These are phyloP conservation scores for Balanococcus diminutus DNA, from an alignment of 2,888 invertebrate species.

Conservation along the genomic window DNA sequence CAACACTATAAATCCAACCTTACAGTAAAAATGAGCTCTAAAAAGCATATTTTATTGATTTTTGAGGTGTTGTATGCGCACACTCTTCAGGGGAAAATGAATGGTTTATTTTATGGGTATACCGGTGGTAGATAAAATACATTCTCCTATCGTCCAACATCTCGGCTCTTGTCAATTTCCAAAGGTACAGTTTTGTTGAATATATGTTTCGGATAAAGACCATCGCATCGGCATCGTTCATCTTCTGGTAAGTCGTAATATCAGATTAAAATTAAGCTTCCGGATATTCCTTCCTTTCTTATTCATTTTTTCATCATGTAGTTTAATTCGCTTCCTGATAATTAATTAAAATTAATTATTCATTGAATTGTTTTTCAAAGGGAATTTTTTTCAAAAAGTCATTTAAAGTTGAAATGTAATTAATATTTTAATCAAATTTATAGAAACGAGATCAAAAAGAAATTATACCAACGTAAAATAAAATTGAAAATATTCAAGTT, in stretches of 20 bases:
- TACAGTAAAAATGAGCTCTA: slow-evolving; percentile 44
- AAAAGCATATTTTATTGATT: slow-evolving; percentile 51
- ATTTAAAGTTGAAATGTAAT: background rate
- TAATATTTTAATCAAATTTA: background rate
- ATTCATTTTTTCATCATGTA: background rate
- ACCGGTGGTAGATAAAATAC: slow-evolving; percentile 44
- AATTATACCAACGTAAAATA: background rate
- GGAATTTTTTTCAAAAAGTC: background rate
- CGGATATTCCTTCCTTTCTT: background rate
- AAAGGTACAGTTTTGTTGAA: slow-evolving; percentile 38
- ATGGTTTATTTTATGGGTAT: slow-evolving; percentile 22
- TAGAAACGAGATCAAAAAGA: background rate
- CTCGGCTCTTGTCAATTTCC: slow-evolving; percentile 23
- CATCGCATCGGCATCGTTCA: background rate
- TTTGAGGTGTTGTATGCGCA: slow-evolving; percentile 44
- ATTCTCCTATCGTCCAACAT: slow-evolving; percentile 45
- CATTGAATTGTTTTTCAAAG: background rate
- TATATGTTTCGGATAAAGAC: background rate
- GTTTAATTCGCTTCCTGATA: background rate
- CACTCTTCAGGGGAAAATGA: slow-evolving; percentile 39
- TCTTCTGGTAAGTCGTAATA: background rate
- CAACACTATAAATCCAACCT: slow-evolving; percentile 39
- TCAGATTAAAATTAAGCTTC: slow-evolving; percentile 2
- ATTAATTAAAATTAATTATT: slow-evolving; percentile 2
- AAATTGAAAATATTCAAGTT: no score